phyloP scores from a whole-genome alignment of 2,888 invertebrate species.

The Drosophila pseudotalamancana region DNA sequence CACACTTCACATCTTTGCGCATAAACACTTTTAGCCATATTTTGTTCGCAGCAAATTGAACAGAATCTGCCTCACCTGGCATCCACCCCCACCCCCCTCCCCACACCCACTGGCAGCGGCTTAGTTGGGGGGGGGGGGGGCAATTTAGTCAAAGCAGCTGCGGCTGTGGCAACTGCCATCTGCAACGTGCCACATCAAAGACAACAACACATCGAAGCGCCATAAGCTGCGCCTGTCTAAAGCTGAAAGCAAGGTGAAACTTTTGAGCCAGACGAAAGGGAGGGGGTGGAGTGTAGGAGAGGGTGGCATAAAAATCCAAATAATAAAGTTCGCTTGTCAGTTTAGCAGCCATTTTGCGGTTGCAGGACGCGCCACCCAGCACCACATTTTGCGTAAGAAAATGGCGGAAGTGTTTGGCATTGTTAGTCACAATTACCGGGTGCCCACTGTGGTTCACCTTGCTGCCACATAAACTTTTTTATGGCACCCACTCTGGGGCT shows the following conservation, averaged over 20 bases:
- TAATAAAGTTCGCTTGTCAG: slow-evolving; percentile 84
- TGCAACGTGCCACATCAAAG: slow-evolving; percentile 53
- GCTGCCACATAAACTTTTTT: slow-evolving; percentile 80
- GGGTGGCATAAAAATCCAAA: slow-evolving; percentile 48
- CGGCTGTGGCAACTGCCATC: slow-evolving; percentile 46
- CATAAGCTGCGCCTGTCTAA: slow-evolving; percentile 60
- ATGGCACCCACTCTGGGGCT: slow-evolving; percentile 73
- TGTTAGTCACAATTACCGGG: slow-evolving; percentile 73
- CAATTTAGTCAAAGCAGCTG: slow-evolving; percentile 71
- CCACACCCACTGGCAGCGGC: too few species aligned
- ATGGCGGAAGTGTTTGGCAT: slow-evolving; percentile 25
- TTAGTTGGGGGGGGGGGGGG: slow-evolving; percentile 48
- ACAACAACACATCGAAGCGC: slow-evolving; percentile 65
- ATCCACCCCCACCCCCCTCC: too few species aligned
- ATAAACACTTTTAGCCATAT: slow-evolving; percentile 70
- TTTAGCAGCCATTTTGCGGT: slow-evolving; percentile 84
- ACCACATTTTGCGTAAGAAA: too few species aligned
- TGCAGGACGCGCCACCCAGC: slow-evolving; percentile 44
- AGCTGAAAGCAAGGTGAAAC: slow-evolving; percentile 19
- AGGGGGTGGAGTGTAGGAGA: background rate
- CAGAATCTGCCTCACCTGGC: slow-evolving; percentile 11
- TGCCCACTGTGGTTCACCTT: slow-evolving; percentile 66
- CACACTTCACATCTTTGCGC: slow-evolving; percentile 62
- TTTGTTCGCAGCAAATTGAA: slow-evolving; percentile 74
- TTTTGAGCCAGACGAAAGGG: slow-evolving; percentile 14